Percentiles rank a stretch among this genome's conserved stretches.
These are phyloP conservation scores for Elanus axillaris DNA, from an alignment of 2,113 vertebrate genomes.

Conservation along the genomic window DNA sequence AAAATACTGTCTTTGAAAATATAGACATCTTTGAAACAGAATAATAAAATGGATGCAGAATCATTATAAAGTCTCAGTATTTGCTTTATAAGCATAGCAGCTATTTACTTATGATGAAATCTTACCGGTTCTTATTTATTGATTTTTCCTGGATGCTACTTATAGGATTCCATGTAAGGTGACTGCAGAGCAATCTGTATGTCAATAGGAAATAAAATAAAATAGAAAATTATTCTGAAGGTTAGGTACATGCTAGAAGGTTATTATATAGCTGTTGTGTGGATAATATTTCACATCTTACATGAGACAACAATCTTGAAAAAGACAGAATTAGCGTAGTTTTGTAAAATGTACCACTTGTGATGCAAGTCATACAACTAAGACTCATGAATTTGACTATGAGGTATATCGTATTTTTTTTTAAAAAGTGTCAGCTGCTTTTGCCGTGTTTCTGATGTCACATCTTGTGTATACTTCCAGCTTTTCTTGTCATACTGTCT, in stretches of 20 bases:
- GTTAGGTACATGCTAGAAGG: not conserved
- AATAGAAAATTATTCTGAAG: not conserved
- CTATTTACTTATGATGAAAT: not conserved
- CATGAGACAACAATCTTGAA: not conserved
- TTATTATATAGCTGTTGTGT: accelerated
- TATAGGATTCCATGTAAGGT: not conserved
- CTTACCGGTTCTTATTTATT: not conserved
- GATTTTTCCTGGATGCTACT: not conserved
- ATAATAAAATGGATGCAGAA: not conserved
- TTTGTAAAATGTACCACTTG: not conserved
- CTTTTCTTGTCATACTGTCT: not conserved
- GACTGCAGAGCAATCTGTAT: not conserved
- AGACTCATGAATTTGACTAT: not conserved
- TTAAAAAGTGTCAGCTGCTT: not conserved
- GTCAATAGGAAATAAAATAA: not conserved
- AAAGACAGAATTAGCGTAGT: not conserved
- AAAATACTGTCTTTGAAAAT: not conserved
- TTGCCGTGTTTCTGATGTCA: not conserved
- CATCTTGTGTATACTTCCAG: not conserved
- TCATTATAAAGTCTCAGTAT: not conserved
- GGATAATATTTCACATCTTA: not conserved
- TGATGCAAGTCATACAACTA: not conserved
- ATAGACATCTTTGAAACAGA: not conserved
- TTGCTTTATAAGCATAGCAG: not conserved
- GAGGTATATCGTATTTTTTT: not conserved